These are phyloP conservation scores for Nerophis ophidion DNA, from an alignment of 2,113 vertebrate species.

Conservation along the genomic window DNA sequence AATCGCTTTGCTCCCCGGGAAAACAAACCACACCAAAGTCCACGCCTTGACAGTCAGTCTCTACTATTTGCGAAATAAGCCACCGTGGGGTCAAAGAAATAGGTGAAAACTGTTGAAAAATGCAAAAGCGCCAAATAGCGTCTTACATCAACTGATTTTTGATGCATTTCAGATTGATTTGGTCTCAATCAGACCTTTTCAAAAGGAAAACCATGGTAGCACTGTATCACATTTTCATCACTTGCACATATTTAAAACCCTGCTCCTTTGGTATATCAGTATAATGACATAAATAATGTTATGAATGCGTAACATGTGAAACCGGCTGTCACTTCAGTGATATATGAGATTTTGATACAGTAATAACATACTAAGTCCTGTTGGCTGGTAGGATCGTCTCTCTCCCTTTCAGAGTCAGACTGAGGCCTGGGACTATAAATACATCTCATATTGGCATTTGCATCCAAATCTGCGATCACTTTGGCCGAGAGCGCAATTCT, in stretches of 20 bases:
- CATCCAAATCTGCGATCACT: slow-evolving; percentile 12
- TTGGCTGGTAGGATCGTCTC: slow-evolving; percentile 2
- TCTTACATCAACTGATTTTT: too few species aligned
- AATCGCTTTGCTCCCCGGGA: too few species aligned
- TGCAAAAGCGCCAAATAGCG: too few species aligned
- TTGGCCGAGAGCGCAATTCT: not conserved
- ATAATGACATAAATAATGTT: slow-evolving; percentile 11
- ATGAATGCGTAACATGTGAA: not conserved
- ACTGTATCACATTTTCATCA: not conserved
- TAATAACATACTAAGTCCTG: not conserved
- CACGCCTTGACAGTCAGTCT: too few species aligned
- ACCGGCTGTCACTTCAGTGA: slow-evolving; percentile 7
- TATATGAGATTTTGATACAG: slow-evolving; percentile 8
- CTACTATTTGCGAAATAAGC: too few species aligned
- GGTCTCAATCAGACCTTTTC: too few species aligned
- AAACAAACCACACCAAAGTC: too few species aligned
- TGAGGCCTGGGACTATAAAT: slow-evolving; percentile 2
- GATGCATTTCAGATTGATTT: too few species aligned
- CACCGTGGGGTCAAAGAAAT: too few species aligned
- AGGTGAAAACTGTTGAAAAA: too few species aligned
- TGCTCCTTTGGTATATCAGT: not conserved
- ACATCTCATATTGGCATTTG: not conserved
- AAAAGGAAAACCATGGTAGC: too few species aligned
- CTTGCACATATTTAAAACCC: not conserved
- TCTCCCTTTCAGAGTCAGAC: not conserved